Base-by-base conservation (phyloP, 2,888 invertebrate species). In the Tinea semifulvella region DNA sequence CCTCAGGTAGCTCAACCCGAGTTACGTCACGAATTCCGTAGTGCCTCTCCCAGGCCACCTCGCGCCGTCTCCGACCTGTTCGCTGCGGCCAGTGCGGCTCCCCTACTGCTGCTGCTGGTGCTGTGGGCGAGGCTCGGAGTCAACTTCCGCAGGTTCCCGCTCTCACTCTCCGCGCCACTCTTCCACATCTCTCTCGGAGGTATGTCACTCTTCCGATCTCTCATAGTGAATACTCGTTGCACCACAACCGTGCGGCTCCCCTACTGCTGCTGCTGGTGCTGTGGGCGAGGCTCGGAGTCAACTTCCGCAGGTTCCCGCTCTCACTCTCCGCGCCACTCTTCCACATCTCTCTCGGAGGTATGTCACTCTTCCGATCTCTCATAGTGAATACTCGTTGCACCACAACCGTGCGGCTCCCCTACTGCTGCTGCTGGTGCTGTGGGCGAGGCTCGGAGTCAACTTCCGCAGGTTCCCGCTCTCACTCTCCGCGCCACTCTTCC, bases 171-270 rank as follows among this genome's bases (percentile, higher is more conserved):
- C 65, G 90, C 95, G n/a, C 65, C 96, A 39, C 84, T 91, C 28
- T 99, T 99, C 83, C 98, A 98, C 68, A 54, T 89, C 2, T 93
- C 96, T 47, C 85, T 98, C 28, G 94, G 90, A 65, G 89, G 94
- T 87, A 60, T 13, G 10, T n/a, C n/a, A n/a, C n/a, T n/a, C n/a
- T n/a, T n/a, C n/a, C n/a, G n/a, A n/a, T n/a, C n/a, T n/a, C n/a
- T n/a, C n/a, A n/a, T n/a, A n/a, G n/a, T n/a, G n/a, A n/a, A n/a
- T n/a, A n/a, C n/a, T n/a, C n/a, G n/a, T n/a, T n/a, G n/a, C n/a
- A n/a, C n/a, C n/a, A n/a, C n/a, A n/a, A n/a, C n/a, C n/a, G n/a
- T 54, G 84, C 90, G 5, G 86, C 92, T 22, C 94, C 97, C 19
- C 83, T 98, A 49, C 75, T 96, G 45, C 65, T 96, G 50, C 84